Conservation (phyloP, 2,888 invertebrate species). For the Ophion slaviceki region DNA sequence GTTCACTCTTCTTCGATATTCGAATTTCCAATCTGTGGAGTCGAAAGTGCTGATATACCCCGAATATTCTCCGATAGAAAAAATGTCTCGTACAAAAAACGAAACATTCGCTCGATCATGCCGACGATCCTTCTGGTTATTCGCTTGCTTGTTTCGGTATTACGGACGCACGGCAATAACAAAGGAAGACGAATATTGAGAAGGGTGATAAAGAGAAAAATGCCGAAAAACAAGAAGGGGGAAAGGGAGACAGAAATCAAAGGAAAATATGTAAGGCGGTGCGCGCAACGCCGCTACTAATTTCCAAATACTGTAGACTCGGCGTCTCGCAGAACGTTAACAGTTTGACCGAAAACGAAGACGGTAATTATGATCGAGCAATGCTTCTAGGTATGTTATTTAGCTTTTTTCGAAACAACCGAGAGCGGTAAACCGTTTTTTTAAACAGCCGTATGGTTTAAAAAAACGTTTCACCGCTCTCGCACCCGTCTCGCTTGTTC, state of each 20-base stretch:
- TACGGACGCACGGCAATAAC: neutral
- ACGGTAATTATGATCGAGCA: neutral
- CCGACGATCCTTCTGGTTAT: neutral
- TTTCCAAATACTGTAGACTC: neutral
- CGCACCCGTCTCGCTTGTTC: neutral
- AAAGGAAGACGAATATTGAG: conserved; percentile 1
- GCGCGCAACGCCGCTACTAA: neutral
- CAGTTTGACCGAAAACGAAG: neutral
- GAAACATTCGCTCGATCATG: conserved; percentile 33
- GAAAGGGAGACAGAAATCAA: neutral
- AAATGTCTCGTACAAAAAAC: neutral
- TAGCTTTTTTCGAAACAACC: too few relatives aligned
- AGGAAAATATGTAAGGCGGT: neutral
- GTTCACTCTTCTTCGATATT: conserved; percentile 1
- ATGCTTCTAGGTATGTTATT: too few relatives aligned
- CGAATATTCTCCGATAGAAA: conserved; percentile 39
- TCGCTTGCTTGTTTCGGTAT: neutral
- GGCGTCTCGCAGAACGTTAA: too few relatives aligned
- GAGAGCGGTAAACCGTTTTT: too few relatives aligned
- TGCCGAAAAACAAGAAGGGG: too few relatives aligned
- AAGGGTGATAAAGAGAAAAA: neutral
- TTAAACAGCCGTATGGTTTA: too few relatives aligned
- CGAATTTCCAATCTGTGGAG: neutral
- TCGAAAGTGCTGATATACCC: conserved; percentile 37
- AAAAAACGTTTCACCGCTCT: too few relatives aligned